A percentile compares a stretch with the other conserved stretches of the same genome.
Conservation (phyloP, 1,140 invertebrate genomes). For the Cotesia glomerata region DNA sequence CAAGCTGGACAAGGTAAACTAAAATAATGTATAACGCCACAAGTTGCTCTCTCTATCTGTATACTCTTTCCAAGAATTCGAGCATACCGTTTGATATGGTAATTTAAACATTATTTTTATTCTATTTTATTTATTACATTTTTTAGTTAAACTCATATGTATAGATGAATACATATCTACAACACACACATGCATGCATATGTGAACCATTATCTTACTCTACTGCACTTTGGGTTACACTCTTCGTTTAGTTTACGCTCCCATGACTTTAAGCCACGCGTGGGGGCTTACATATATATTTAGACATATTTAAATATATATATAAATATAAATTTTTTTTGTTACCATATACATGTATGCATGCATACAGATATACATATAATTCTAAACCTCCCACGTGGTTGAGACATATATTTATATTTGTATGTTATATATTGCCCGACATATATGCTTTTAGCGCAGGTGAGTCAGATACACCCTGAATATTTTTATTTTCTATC, state of each 20-base stretch:
- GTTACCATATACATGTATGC: too few relatives aligned
- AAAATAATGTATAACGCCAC: slow-evolving; percentile 21
- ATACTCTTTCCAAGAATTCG: slow-evolving; percentile 36
- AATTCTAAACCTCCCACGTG: not conserved
- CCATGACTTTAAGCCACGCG: slow-evolving; percentile 25
- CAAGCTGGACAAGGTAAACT: not conserved
- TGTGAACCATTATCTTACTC: not conserved
- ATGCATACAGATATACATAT: too few relatives aligned
- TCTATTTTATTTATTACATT: not conserved
- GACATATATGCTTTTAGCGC: slow-evolving; percentile 16
- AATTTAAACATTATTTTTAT: slow-evolving; percentile 34
- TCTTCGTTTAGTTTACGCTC: slow-evolving; percentile 30
- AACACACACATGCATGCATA: too few relatives aligned
- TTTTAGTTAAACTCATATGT: not conserved
- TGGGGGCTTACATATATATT: slow-evolving; percentile 11
- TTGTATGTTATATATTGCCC: slow-evolving; percentile 2
- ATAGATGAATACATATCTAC: slow-evolving; percentile 1
- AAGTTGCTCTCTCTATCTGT: slow-evolving; percentile 1
- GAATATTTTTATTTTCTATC: not conserved
- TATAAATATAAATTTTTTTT: too few relatives aligned
- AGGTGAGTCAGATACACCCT: slow-evolving; percentile 31
- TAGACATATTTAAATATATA: not conserved
- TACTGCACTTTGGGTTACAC: slow-evolving; percentile 1
- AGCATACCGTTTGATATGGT: slow-evolving; percentile 35
- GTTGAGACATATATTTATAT: slow-evolving; percentile 19